These are phyloP conservation scores for Aromia moschata DNA, from an alignment of 2,888 invertebrate genomes.

Conservation along the genomic window DNA sequence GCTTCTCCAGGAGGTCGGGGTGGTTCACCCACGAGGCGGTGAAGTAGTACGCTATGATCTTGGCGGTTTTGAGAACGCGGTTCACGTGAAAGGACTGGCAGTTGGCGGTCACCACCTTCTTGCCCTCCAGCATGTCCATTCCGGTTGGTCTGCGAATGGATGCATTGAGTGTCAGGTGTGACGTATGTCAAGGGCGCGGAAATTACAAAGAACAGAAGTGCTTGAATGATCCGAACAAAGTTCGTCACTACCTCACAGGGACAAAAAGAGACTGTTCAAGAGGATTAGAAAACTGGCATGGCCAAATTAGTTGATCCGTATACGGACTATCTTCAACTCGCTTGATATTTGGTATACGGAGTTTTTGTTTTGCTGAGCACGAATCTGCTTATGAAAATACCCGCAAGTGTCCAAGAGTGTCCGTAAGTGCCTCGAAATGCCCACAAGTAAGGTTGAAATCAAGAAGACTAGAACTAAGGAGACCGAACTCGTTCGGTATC, in stretches of 20 bases:
- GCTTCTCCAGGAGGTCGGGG: conserved; percentile 34
- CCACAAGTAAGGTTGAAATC: too few species aligned
- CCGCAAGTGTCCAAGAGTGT: too few species aligned
- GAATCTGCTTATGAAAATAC: too few species aligned
- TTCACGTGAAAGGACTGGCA: conserved; percentile 31
- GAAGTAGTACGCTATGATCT: conserved; percentile 43
- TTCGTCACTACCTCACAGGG: not conserved
- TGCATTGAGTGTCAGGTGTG: not conserved
- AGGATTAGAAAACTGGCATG: too few species aligned
- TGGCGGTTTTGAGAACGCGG: conserved; percentile 35
- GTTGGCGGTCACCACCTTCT: conserved; percentile 38
- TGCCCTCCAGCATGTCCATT: conserved; percentile 44
- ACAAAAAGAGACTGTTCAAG: not conserved
- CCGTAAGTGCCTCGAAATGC: too few species aligned
- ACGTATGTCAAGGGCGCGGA: not conserved
- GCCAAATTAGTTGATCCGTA: too few species aligned
- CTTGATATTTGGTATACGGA: not conserved
- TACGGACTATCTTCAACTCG: too few species aligned
- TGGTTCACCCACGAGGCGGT: conserved; percentile 40
- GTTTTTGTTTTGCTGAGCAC: not conserved
- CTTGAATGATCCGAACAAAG: too few species aligned
- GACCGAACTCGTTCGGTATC: too few species aligned
- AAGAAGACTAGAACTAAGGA: too few species aligned
- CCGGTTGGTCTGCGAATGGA: too few species aligned
- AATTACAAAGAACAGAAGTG: too few species aligned